Evolutionary conservation across 2,113 vertebrate genomes (phyloP).

Genomic region (Chaetodon auriga): DNA sequence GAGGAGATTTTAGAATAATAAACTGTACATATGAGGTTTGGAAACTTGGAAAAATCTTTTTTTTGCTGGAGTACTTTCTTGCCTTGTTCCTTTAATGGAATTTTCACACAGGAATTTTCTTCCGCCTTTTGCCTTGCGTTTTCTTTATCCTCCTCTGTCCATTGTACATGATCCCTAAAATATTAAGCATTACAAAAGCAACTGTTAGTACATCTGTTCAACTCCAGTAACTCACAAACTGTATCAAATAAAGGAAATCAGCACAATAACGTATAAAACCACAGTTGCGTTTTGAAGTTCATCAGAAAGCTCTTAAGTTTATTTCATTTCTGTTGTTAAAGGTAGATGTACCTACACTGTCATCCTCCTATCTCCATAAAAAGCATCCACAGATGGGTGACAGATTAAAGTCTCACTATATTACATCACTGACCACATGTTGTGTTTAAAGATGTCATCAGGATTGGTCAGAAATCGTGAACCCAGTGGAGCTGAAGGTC

Average conservation of each 20-base stretch:
- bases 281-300: not conserved
- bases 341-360: not conserved
- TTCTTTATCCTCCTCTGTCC: constrained; percentile 90
- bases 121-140: constrained; percentile 83
- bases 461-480: constrained; percentile 89
- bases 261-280: not conserved
- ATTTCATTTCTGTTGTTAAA: not conserved
- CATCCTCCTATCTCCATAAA: not conserved
- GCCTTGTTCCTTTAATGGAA: constrained; percentile 88
- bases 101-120: constrained; percentile 87
- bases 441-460: constrained; percentile 91
- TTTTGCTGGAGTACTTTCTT: constrained; percentile 32
- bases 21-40: not conserved
- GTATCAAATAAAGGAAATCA: not conserved
- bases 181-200: constrained; percentile 22
- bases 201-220: not conserved
- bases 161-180: constrained; percentile 93
- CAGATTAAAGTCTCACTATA: not conserved
- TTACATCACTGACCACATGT: constrained; percentile 89
- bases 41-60: not conserved
- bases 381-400: not conserved
- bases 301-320: not conserved
- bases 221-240: not conserved
- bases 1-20: constrained; percentile 26
- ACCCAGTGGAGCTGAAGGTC: constrained; percentile 88